Conservation (phyloP, 2,888 invertebrate species). For the Diabrotica balteata region DNA sequence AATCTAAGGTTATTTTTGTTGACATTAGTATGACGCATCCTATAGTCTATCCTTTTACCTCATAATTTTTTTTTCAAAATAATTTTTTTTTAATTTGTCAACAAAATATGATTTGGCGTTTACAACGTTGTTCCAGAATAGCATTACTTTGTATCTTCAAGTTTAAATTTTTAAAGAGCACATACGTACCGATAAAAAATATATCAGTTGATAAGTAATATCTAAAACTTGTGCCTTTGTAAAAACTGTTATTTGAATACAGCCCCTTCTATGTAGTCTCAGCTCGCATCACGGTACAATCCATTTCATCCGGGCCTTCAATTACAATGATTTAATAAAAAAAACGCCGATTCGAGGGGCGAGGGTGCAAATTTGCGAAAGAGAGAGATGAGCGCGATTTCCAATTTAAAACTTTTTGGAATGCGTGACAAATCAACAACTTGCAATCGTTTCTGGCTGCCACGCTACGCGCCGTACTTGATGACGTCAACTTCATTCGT, state of each 20-base stretch:
- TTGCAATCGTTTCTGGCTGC: conserved; percentile 53
- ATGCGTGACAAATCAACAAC: conserved; percentile 61
- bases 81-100: no score
- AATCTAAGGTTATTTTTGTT: no score
- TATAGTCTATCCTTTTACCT: no score
- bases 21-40: no score
- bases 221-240: no score
- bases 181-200: background rate
- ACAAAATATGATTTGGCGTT: no score
- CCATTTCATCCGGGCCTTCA: conserved; percentile 48
- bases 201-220: background rate
- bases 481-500: conserved; percentile 53
- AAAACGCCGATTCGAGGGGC: conserved; percentile 29
- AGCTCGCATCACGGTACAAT: background rate
- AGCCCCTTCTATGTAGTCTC: no score
- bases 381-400: conserved; percentile 51
- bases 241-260: no score
- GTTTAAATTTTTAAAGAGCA: background rate
- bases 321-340: conserved; percentile 57
- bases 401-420: conserved; percentile 61
- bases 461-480: conserved; percentile 36
- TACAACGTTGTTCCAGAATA: no score
- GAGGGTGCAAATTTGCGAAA: conserved; percentile 8
- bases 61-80: no score
- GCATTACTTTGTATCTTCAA: background rate